phyloP scores from a whole-genome alignment of 2,113 vertebrate species.

The Paramisgurnus dabryanus region DNA sequence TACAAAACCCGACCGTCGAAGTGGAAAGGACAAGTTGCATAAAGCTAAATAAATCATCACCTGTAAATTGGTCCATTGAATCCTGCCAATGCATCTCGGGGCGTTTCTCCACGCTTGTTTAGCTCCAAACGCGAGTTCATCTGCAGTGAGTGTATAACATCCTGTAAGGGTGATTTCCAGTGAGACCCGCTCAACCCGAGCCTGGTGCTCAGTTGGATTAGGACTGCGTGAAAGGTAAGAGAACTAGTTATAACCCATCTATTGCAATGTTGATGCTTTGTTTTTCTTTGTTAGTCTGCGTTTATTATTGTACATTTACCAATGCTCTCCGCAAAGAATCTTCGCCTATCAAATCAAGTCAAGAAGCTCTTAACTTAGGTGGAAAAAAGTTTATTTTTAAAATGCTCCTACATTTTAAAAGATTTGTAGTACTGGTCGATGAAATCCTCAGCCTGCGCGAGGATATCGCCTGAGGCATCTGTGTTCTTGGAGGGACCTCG shows the following conservation, averaged over 20 bases:
- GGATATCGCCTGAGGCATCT: constrained; percentile 65
- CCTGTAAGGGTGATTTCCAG: constrained; percentile 80
- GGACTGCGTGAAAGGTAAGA: constrained; percentile 61
- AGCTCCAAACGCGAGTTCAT: constrained; percentile 80
- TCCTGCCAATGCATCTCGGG: constrained; percentile 84
- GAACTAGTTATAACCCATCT: neutral
- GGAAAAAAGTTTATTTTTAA: too few relatives aligned
- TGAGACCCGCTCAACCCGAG: constrained; percentile 74
- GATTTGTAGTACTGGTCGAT: constrained; percentile 82
- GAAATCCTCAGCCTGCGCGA: constrained; percentile 82
- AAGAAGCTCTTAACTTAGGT: too few relatives aligned
- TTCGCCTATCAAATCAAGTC: too few relatives aligned
- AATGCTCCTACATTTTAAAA: constrained; percentile 77
- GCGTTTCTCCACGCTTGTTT: constrained; percentile 88
- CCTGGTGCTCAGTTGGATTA: constrained; percentile 73
- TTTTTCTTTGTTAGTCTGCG: neutral
- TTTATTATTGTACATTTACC: too few relatives aligned
- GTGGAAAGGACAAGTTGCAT: neutral
- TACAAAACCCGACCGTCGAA: neutral
- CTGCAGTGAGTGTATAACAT: constrained; percentile 80
- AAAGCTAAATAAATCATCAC: constrained; percentile 55
- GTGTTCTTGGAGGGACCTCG: constrained; percentile 66
- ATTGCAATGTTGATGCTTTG: neutral
- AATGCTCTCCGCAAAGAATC: too few relatives aligned
- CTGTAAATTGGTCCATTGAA: constrained; percentile 88